phyloP scores from a whole-genome alignment of 2,888 invertebrate genomes.

The Metallyticus violacea region DNA sequence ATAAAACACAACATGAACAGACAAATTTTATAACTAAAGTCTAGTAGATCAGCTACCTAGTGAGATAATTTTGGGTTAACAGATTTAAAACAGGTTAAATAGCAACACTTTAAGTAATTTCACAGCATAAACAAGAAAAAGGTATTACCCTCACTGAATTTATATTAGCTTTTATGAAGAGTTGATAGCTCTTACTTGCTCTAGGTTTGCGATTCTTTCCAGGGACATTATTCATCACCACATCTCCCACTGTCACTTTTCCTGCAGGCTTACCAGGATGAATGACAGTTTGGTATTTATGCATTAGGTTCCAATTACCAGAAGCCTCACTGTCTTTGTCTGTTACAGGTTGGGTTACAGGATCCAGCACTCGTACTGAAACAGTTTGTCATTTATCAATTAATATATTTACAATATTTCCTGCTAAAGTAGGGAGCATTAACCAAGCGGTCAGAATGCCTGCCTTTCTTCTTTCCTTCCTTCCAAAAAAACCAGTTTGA shows the following conservation, averaged over 20 bases:
- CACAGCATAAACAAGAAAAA: too few species aligned
- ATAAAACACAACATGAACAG: too few species aligned
- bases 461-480: too few species aligned
- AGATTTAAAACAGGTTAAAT: too few species aligned
- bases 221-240: not conserved
- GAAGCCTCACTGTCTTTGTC: not conserved
- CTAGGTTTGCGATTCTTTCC: not conserved
- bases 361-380: constrained; percentile 1
- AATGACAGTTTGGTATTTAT: not conserved
- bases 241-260: not conserved
- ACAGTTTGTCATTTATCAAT: not conserved
- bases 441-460: too few species aligned
- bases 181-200: not conserved
- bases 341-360: not conserved
- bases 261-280: not conserved
- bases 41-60: too few species aligned
- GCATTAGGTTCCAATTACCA: not conserved
- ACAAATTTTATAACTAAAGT: too few species aligned
- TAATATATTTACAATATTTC: not conserved
- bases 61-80: too few species aligned
- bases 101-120: too few species aligned
- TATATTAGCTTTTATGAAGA: not conserved
- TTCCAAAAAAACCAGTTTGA: too few species aligned
- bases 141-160: too few species aligned
- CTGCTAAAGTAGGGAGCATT: too few species aligned